Percentiles rank a stretch among this genome's conserved stretches.
Conservation (phyloP, 2,888 invertebrate genomes). For the Amblyjoppa proteus region DNA sequence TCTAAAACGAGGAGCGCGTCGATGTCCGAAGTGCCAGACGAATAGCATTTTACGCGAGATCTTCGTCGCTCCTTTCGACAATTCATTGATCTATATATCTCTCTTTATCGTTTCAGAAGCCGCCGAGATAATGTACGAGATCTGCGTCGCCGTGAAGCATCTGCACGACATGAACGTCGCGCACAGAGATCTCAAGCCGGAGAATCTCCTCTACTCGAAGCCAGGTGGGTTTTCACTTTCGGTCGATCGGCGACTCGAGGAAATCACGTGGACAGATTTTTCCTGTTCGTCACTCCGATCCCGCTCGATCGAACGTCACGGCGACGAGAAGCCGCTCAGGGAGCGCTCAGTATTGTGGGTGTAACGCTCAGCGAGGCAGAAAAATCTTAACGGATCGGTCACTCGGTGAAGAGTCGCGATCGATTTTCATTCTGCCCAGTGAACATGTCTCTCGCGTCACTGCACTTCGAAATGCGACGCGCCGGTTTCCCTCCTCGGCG, state of each 20-base stretch:
- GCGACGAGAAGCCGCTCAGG: not conserved
- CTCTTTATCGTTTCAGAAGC: conserved; percentile 88
- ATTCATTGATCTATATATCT: conserved; percentile 16
- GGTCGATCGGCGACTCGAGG: not conserved
- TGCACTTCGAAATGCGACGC: conserved; percentile 42
- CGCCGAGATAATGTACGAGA: conserved; percentile 97
- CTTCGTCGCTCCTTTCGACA: not conserved
- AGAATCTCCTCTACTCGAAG: conserved; percentile 96
- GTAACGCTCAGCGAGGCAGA: conserved; percentile 39
- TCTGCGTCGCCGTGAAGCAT: conserved; percentile 97
- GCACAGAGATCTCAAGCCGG: conserved; percentile 98
- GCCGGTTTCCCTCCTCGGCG: not conserved
- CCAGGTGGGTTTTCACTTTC: conserved; percentile 84
- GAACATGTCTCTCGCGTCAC: conserved; percentile 62
- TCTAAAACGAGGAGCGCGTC: conserved; percentile 43
- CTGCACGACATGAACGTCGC: conserved; percentile 98
- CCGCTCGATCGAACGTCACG: not conserved
- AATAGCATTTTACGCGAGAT: not conserved
- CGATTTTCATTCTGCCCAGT: conserved; percentile 62
- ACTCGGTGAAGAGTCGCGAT: conserved; percentile 50
- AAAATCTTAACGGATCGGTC: conserved; percentile 37
- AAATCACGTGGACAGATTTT: not conserved
- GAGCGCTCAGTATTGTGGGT: not conserved
- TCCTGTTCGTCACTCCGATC: not conserved
- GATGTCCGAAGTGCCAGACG: not conserved